Base-by-base conservation (phyloP, 2,113 vertebrate genomes). In the Caracal caracal region DNA sequence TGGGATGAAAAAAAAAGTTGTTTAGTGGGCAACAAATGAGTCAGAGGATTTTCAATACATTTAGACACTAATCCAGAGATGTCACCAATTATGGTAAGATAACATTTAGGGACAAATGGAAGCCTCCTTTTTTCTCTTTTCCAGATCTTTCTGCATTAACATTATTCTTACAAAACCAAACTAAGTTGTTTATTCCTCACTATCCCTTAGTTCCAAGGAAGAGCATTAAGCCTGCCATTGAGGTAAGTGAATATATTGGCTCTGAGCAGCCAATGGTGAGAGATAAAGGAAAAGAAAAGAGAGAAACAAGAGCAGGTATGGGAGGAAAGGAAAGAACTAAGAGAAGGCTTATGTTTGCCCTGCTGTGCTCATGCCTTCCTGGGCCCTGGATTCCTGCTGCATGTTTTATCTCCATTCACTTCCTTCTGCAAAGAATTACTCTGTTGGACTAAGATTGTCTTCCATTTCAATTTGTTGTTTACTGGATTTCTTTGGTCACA, bases 31-130 rank as follows among this genome's bases (percentile, higher is more conserved):
- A 76, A 37, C 33, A 80, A 35, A 90, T 78, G 11, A 70, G 37
- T 90, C 40, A 59, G 47, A 88, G 30, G 15, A 83, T 70, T 96
- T 93, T 92, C n/a, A 63, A 93, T 86, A 43, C 70, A 71, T 90
- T 87, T 94, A 79, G 51, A 80, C 6, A 63, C 56, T 86, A 85
- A 78, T 82, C 93, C 68, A 95, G 16, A 76, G 22, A 75, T 82
- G 40, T 93, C 30, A 81, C 47, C 66, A 66, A n/a, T 26, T 17
- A 85, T 68, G 87, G 20, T 76, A 93, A 92, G 47, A 43, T 56
- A 88, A 22, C 16, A 35, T 51, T 71, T 87, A 73, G 49, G 53
- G 28, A 87, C 49, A 87, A 66, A 68, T 49, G 6, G 19, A 91
- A 96, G 56, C 24, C 15, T 28, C 11, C 20, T 49, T 40, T 70